Base-by-base conservation (phyloP, 1,140 invertebrate species). In the Diorhabda sublineata region DNA sequence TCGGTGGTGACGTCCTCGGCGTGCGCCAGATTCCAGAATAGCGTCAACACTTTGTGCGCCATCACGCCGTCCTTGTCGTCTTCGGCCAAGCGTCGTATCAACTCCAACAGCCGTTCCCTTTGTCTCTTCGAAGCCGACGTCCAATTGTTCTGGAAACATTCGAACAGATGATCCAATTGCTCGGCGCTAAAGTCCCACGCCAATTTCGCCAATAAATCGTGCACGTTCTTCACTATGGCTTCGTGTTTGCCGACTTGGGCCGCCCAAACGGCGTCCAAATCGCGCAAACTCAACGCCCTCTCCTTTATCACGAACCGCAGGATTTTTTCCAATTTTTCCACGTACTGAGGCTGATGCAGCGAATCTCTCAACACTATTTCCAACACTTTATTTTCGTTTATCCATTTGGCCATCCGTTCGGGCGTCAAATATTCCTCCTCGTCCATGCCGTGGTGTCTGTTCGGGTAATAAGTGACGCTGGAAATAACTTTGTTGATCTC, bases 181-280 rank as follows among this genome's bases (percentile, higher is more conserved):
- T 98, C 96, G 5, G 96, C 93, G 69, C 94, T 95, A 80, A 99
- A 99, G 82, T 98, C 96, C 96, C 96, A 99, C 0, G 97, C 97
- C 45, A 98, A 83, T 82, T 98, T 98, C 0, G 97, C 96, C 60
- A 99, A 82, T 67, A 99, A 83, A 80, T 99, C 97, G 80, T 98
- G 97, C 56, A 99, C 91, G 82, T 99, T 99, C 82, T 97, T 97
- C 1, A 97, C 95, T 75, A 97, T 98, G 0, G 95, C 94, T 80
- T 97, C 95, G 79, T 97, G 95, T 83, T 97, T 97, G 2, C 94
- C 95, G 61, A 90, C 92, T 82, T 98, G 97, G 5, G 96, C 96
- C 47, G 93, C 91, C 97, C 97, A 99, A 61, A 99, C 91, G 9
- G 93, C 92, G 80, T 98, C 96, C 65, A 99, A 84, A 82, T 98